Conservation (phyloP, 2,113 vertebrate genomes). For the Nothoprocta perdicaria region DNA sequence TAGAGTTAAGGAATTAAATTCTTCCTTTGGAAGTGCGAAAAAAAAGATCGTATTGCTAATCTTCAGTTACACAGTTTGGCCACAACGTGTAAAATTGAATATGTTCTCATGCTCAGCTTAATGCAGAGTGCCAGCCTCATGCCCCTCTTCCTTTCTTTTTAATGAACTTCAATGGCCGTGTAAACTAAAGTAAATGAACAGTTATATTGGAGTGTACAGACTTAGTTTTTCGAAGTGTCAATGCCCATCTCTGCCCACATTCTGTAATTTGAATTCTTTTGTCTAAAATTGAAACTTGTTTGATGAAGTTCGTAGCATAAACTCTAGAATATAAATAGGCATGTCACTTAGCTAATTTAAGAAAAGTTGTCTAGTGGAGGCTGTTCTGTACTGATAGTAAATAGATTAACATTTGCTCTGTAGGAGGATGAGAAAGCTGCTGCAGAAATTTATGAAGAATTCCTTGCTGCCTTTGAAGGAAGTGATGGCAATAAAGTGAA, state of each 20-base stretch:
- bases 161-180: background rate
- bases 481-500: constrained; percentile 94
- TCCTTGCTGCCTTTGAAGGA: constrained; percentile 98
- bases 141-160: background rate
- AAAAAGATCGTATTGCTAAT: background rate
- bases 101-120: background rate
- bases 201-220: background rate
- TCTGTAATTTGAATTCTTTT: background rate
- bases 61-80: background rate
- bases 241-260: background rate
- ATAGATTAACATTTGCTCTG: constrained; percentile 43
- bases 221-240: background rate
- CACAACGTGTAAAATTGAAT: fast-evolving
- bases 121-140: background rate
- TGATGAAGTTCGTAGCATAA: constrained; percentile 7
- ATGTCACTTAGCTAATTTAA: constrained; percentile 17
- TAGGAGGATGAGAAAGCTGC: constrained; percentile 98
- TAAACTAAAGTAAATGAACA: background rate
- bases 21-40: background rate
- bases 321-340: constrained; percentile 9
- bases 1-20: background rate
- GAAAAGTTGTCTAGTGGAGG: constrained; percentile 1
- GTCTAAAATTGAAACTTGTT: background rate
- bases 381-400: constrained; percentile 45
- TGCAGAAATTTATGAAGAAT: constrained; percentile 98